phyloP scores from a whole-genome alignment of 2,113 vertebrate genomes.

The Boulengeromyrus knoepffleri region DNA sequence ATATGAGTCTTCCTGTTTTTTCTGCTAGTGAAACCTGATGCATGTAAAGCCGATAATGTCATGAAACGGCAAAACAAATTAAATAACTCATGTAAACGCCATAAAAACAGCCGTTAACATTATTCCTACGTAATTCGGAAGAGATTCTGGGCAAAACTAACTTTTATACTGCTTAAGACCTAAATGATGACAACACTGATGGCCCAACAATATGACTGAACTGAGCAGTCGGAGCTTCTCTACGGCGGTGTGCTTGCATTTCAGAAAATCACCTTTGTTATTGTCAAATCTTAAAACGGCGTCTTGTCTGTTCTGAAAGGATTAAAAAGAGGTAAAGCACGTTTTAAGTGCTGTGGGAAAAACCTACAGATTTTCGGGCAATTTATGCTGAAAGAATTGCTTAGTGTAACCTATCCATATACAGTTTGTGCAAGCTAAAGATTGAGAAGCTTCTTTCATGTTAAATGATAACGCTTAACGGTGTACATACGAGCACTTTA shows the following conservation, averaged over 20 bases:
- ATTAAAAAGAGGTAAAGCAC: neutral
- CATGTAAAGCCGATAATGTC: neutral
- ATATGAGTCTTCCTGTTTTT: neutral
- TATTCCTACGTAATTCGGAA: neutral
- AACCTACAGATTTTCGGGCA: too few species aligned
- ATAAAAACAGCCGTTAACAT: neutral
- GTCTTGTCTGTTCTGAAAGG: neutral
- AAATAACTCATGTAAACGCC: neutral
- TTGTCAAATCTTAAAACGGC: neutral
- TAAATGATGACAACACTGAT: too few species aligned
- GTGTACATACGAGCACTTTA: neutral
- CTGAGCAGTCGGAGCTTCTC: neutral
- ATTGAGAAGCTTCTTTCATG: neutral
- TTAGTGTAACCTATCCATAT: neutral
- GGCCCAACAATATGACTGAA: neutral
- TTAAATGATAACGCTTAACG: neutral
- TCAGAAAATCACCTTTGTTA: neutral
- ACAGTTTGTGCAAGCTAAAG: neutral
- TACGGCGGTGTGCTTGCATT: neutral
- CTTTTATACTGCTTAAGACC: too few species aligned
- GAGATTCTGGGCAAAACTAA: too few species aligned
- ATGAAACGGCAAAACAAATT: neutral
- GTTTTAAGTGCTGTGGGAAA: neutral
- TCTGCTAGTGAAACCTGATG: neutral
- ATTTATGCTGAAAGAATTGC: too few species aligned